A percentile compares a stretch with the other conserved stretches of the same genome.
These are phyloP conservation scores for Prunella fulvescens DNA, from an alignment of 2,113 vertebrate genomes.

Conservation along the genomic window DNA sequence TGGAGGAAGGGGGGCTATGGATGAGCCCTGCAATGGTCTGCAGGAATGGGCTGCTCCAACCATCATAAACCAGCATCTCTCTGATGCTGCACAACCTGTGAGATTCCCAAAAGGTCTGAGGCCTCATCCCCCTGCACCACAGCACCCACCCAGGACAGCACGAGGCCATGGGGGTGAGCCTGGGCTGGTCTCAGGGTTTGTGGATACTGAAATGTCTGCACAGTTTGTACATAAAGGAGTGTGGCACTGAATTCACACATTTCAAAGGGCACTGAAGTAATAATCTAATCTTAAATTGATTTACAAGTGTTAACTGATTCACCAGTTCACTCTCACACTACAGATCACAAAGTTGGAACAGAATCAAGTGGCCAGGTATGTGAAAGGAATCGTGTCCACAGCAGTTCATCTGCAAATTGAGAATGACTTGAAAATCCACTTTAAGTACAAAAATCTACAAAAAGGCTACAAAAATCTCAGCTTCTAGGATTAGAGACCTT, in stretches of 20 bases:
- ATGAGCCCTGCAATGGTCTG: background rate
- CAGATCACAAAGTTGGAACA: background rate
- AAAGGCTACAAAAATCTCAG: background rate
- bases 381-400: rapidly evolving
- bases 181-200: background rate
- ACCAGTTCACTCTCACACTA: background rate
- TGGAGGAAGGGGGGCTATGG: rapidly evolving
- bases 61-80: background rate
- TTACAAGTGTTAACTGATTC: background rate
- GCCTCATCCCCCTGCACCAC: background rate
- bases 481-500: background rate
- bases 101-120: background rate
- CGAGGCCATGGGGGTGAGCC: background rate
- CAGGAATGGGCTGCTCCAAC: background rate
- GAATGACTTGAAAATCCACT: background rate
- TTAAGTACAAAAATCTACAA: background rate
- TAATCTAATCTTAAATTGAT: background rate
- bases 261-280: background rate
- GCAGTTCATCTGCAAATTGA: background rate
- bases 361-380: background rate
- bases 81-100: background rate
- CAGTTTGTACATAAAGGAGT: background rate
- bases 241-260: background rate
- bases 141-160: background rate
- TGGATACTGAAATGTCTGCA: rapidly evolving